Base-by-base conservation (phyloP, 2,113 vertebrate species). In the Chascanopsetta lugubris region DNA sequence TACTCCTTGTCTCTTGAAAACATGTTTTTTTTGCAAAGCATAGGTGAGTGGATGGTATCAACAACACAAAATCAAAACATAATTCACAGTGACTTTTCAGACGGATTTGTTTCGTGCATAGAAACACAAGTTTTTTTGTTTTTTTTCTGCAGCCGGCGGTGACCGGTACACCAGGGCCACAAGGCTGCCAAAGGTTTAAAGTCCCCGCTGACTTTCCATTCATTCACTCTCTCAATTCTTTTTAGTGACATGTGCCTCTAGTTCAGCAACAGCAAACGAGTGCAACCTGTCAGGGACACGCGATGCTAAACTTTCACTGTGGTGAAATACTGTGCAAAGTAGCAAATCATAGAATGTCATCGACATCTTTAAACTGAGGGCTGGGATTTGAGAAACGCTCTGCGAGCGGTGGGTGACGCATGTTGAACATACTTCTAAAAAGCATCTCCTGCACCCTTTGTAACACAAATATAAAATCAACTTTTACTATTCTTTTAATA, bases 101-200 rank as follows among this genome's bases (percentile, higher is more conserved):
- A 66, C 6, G 1, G 34, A 63, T 49, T 62, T 8, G 0, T 60
- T 54, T 72, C 56, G 50, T 66, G 54, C 65, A 55, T 32, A 64
- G 56, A 48, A 43, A 43, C 65, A 54, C 63, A 48, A 24, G n/a
- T n/a, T n/a, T n/a, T n/a, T n/a, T n/a, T n/a, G n/a, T n/a, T n/a
- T n/a, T n/a, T 17, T 27, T 61, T 26, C 49, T 17, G 12, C 48
- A 61, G 67, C 21, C 36, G 6, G 17, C 24, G 21, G 21, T 40
- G 49, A 15, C 4, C 12, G 43, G 61, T 57, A 54, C 13, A 22
- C 34, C 38, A 18, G 36, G 5, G 36, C 61, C 42, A 51, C 13
- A 61, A 57, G 61, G 49, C 49, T 63, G 22, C 51, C 43, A 54
- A 34, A 75, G 18, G 29, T 21, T 53, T 50, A 42, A 30, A 27